phyloP scores from a whole-genome alignment of 2,113 vertebrate species.

The Carassius carassius region DNA sequence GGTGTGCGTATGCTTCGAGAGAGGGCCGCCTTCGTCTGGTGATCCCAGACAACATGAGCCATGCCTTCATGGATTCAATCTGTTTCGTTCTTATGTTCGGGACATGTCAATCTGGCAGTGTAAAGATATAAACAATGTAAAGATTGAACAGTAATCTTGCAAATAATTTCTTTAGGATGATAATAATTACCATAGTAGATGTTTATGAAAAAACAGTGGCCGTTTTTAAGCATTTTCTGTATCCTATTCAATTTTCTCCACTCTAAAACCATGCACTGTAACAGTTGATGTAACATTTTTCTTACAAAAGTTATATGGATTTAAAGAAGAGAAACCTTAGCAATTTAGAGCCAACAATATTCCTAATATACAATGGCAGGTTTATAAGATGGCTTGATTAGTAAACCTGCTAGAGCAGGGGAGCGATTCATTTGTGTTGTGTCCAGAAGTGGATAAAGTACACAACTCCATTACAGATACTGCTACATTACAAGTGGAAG shows the following conservation, averaged over 20 bases:
- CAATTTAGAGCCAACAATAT: too few species aligned
- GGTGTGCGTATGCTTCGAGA: conserved; percentile 93
- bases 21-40: conserved; percentile 82
- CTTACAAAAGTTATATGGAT: neutral
- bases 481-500: too few species aligned
- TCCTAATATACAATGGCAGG: too few species aligned
- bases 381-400: too few species aligned
- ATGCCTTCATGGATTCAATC: neutral
- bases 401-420: too few species aligned
- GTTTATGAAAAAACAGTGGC: neutral
- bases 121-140: neutral
- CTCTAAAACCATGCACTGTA: neutral
- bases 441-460: too few species aligned
- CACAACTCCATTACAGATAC: too few species aligned
- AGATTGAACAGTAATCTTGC: neutral
- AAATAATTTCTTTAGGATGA: neutral
- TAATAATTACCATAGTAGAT: neutral
- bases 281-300: neutral
- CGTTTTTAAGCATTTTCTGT: neutral
- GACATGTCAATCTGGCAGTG: neutral
- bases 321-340: too few species aligned
- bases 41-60: conserved; percentile 45
- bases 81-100: neutral
- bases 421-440: too few species aligned
- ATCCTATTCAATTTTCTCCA: neutral